Evolutionary conservation across 2,888 invertebrate genomes (phyloP).

Genomic region (Acrocyrtus sp.): DNA sequence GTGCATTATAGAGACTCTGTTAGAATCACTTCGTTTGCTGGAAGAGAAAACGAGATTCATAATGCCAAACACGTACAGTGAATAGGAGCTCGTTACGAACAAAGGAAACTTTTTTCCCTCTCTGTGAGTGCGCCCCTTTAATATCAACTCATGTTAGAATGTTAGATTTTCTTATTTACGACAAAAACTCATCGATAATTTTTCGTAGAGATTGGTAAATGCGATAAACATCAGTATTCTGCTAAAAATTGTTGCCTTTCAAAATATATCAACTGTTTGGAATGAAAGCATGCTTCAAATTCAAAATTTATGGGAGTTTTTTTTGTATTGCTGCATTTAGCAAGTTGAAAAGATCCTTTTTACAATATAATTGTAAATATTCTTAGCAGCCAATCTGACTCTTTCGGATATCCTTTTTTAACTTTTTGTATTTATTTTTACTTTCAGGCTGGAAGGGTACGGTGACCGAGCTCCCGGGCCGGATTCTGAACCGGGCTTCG

Average conservation of each 20-base stretch:
- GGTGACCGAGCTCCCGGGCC: slow-evolving; percentile 78
- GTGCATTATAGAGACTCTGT: background rate
- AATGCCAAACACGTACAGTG: slow-evolving; percentile 60
- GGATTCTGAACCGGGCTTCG: slow-evolving; percentile 72
- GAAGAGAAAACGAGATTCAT: slow-evolving; percentile 19
- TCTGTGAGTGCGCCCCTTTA: slow-evolving; percentile 6
- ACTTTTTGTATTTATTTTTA: slow-evolving; percentile 1
- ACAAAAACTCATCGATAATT: background rate
- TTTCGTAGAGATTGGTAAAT: background rate
- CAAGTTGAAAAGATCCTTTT: too few species aligned
- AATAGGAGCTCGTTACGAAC: slow-evolving; percentile 61
- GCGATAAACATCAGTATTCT: background rate
- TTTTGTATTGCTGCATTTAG: too few species aligned
- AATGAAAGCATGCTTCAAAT: too few species aligned
- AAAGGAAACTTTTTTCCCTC: slow-evolving; percentile 21
- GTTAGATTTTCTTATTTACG: background rate
- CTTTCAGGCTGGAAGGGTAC: slow-evolving; percentile 78
- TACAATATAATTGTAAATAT: too few species aligned
- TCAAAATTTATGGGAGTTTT: too few species aligned
- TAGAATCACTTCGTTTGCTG: slow-evolving; percentile 6
- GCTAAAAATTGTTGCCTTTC: background rate
- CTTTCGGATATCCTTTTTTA: background rate
- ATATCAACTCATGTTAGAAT: slow-evolving; percentile 8
- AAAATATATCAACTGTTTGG: slow-evolving; percentile 11
- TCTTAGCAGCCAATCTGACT: background rate